phyloP scores from a whole-genome alignment of 2,113 vertebrate species.

The Sturnus vulgaris region DNA sequence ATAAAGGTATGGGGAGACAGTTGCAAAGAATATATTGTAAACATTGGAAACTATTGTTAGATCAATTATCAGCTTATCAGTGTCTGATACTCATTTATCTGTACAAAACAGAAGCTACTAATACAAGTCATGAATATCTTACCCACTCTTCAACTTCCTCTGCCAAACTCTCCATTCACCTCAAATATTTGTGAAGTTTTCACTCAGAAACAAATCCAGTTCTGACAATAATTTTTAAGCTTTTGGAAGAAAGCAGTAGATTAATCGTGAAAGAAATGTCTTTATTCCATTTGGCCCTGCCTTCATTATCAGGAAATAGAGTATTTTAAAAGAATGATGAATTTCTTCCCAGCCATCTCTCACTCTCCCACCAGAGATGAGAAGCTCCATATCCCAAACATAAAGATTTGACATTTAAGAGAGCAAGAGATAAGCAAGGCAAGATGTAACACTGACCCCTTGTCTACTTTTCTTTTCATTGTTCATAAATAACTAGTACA shows the following conservation, averaged over 20 bases:
- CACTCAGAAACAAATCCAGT: neutral
- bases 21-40: neutral
- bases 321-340: neutral
- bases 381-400: neutral
- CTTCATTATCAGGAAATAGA: neutral
- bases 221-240: neutral
- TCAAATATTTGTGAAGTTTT: neutral
- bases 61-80: neutral
- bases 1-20: rapidly evolving
- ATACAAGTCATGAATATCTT: neutral
- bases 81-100: neutral
- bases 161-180: neutral
- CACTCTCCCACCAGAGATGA: neutral
- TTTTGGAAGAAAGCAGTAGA: neutral
- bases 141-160: neutral
- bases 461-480: neutral
- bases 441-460: neutral
- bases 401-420: neutral
- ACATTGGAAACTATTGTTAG: neutral
- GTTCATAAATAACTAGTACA: neutral
- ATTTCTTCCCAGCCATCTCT: neutral
- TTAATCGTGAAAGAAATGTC: neutral
- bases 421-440: neutral
- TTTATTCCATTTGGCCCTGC: neutral
- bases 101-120: neutral